These are phyloP conservation scores for Tichodroma muraria DNA, from an alignment of 2,113 vertebrate genomes.

Conservation along the genomic window DNA sequence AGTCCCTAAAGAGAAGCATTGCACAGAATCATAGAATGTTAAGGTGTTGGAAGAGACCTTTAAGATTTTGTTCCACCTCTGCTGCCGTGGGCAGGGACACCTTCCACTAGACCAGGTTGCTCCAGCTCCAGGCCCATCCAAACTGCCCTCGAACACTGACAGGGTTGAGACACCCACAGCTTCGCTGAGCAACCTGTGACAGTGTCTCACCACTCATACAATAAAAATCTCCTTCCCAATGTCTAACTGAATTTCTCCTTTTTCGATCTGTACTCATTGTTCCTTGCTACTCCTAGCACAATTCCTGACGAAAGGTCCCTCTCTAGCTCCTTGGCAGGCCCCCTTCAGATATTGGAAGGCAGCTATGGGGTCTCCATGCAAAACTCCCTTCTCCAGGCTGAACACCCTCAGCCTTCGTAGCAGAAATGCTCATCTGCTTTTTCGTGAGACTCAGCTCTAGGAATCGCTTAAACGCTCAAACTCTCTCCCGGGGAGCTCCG, in stretches of 20 bases:
- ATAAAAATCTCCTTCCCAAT: no score
- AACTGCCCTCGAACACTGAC: background rate
- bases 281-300: background rate
- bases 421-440: accelerated
- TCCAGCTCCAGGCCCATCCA: background rate
- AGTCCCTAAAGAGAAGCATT: background rate
- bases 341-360: accelerated
- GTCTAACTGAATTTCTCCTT: background rate
- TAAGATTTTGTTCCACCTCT: background rate
- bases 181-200: background rate
- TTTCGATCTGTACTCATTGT: no score
- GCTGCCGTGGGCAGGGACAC: no score
- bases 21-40: accelerated
- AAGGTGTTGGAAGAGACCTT: background rate
- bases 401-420: background rate
- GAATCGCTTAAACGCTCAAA: accelerated
- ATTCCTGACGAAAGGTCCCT: accelerated
- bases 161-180: background rate
- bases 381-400: background rate
- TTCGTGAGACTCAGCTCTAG: accelerated
- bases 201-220: no score
- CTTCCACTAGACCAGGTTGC: background rate
- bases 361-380: no score
- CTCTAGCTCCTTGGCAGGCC: background rate
- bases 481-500: accelerated